These are phyloP conservation scores for Lophura nycthemera DNA, from an alignment of 2,113 vertebrate species.

Conservation along the genomic window DNA sequence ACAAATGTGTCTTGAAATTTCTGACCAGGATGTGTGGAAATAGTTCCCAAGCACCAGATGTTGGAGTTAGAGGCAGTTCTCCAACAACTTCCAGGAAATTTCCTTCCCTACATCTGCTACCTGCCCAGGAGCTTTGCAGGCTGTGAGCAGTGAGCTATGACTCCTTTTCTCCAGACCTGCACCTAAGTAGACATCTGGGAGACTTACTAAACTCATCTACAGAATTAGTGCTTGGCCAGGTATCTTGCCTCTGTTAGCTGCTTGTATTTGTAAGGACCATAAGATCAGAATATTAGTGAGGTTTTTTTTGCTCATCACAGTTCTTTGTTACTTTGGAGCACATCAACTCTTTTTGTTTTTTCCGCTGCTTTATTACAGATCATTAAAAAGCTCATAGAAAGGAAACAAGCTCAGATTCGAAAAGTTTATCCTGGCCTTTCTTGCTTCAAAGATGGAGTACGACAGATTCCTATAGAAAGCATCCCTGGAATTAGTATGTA, in stretches of 20 bases:
- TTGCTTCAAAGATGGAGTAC: slow-evolving; percentile 98
- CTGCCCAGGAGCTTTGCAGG: not conserved
- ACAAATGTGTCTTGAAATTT: not conserved
- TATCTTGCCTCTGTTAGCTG: not conserved
- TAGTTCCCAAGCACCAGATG: not conserved
- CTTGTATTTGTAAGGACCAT: not conserved
- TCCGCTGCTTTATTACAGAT: slow-evolving; percentile 84
- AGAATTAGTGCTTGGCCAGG: not conserved
- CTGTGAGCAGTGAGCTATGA: not conserved
- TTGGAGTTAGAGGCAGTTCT: not conserved
- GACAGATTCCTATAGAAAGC: slow-evolving; percentile 98
- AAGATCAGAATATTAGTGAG: not conserved
- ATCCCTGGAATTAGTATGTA: slow-evolving; percentile 98
- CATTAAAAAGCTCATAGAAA: slow-evolving; percentile 98
- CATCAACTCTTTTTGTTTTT: not conserved
- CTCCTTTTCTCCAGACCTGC: not conserved
- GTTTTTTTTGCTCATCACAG: not conserved
- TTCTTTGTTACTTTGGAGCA: not conserved
- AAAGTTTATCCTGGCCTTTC: slow-evolving; percentile 99
- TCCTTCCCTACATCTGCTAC: not conserved
- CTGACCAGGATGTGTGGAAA: not conserved
- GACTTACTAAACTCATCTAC: not conserved
- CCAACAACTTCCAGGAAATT: not conserved
- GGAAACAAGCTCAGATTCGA: slow-evolving; percentile 97
- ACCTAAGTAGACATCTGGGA: not conserved